These are phyloP conservation scores for Diadegma fenestrale DNA, from an alignment of 2,888 invertebrate species.

Conservation along the genomic window DNA sequence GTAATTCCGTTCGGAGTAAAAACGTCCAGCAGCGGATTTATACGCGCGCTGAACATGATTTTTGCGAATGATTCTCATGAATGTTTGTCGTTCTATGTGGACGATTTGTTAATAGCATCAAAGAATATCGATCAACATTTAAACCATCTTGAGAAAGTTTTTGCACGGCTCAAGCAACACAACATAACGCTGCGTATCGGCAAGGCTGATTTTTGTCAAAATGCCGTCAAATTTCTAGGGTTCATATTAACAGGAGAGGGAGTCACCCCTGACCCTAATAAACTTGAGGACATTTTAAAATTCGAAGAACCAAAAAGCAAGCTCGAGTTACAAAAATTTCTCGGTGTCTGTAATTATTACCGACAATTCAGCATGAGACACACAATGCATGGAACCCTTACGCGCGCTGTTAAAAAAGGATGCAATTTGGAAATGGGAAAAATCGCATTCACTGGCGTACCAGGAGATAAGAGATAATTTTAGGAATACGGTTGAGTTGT, in stretches of 20 bases:
- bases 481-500: slow-evolving; percentile 29
- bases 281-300: neutral
- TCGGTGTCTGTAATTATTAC: neutral
- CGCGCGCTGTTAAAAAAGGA: neutral
- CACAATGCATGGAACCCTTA: neutral
- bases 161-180: neutral
- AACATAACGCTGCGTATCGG: neutral
- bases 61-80: neutral
- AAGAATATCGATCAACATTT: neutral
- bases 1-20: slow-evolving; percentile 43
- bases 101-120: neutral
- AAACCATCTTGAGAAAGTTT: neutral
- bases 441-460: slow-evolving; percentile 8
- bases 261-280: neutral
- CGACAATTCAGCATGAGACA: neutral
- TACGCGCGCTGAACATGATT: neutral
- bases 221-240: neutral
- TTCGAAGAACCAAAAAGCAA: neutral
- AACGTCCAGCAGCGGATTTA: slow-evolving; percentile 9
- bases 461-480: slow-evolving; percentile 54
- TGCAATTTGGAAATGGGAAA: neutral
- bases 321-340: neutral
- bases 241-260: neutral
- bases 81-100: neutral
- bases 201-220: neutral